phyloP scores from a whole-genome alignment of 2,113 vertebrate species.

The Microcebus griseorufus region DNA sequence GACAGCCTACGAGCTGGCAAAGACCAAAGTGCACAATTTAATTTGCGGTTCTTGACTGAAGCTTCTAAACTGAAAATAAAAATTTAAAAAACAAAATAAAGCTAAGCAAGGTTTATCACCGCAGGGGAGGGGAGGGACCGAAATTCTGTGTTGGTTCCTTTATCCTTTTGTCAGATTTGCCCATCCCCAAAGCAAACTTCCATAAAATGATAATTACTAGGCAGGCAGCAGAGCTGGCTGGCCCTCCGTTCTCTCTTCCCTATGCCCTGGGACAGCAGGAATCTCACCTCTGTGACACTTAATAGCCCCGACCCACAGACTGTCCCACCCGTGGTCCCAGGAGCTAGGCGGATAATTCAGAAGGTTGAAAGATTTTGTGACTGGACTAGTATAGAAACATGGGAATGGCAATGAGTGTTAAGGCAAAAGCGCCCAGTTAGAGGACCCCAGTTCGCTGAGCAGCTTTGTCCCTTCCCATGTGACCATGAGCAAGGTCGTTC shows the following conservation, averaged over 20 bases:
- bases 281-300: neutral
- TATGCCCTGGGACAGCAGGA: neutral
- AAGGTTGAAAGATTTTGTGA: neutral
- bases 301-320: neutral
- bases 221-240: neutral
- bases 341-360: neutral
- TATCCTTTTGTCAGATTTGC: neutral
- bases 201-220: neutral
- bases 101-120: slow-evolving; percentile 60
- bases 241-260: neutral
- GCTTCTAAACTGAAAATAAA: slow-evolving; percentile 69
- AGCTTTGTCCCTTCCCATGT: neutral
- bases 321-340: neutral
- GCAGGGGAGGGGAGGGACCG: neutral
- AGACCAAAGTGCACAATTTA: neutral
- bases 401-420: neutral
- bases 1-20: neutral
- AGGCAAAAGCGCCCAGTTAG: neutral
- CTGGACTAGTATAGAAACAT: neutral
- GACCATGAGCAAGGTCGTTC: neutral
- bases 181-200: neutral
- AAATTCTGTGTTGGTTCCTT: slow-evolving; percentile 10
- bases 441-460: neutral
- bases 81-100: slow-evolving; percentile 21
- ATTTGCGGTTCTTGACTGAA: slow-evolving; percentile 63